These are phyloP conservation scores for Orthonyx spaldingii DNA, from an alignment of 2,113 vertebrate genomes.

Conservation along the genomic window DNA sequence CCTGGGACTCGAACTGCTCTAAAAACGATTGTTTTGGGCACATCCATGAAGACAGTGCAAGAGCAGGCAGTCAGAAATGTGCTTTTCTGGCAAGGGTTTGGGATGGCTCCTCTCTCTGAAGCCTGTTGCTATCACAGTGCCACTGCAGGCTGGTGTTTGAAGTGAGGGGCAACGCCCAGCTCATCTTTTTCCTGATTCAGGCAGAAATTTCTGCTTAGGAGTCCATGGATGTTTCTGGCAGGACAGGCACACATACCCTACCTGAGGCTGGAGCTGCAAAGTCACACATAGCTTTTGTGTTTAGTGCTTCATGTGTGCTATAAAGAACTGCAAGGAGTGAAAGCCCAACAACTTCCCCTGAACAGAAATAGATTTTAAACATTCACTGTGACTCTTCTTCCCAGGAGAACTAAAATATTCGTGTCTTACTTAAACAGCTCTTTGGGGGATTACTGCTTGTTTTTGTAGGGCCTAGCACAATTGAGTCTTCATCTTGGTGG, in stretches of 20 bases:
- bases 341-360: not conserved
- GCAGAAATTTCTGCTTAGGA: not conserved
- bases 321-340: not conserved
- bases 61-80: not conserved
- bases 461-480: not conserved
- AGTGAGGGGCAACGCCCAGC: not conserved
- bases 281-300: not conserved
- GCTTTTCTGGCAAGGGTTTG: not conserved
- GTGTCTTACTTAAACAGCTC: not conserved
- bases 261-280: not conserved
- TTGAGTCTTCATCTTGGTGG: not conserved
- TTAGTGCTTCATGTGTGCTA: not conserved
- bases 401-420: not conserved
- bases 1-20: conserved; percentile 60
- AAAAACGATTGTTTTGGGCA: conserved; percentile 52
- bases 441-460: not conserved
- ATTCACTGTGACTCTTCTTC: not conserved
- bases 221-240: not conserved
- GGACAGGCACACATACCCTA: not conserved
- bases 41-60: not conserved
- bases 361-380: not conserved
- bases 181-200: not conserved
- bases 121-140: not conserved
- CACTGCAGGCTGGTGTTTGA: not conserved
- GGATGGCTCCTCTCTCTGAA: not conserved